Base-by-base conservation (phyloP, 2,797 vertebrate species). In the Silurus lanzhouensis region DNA sequence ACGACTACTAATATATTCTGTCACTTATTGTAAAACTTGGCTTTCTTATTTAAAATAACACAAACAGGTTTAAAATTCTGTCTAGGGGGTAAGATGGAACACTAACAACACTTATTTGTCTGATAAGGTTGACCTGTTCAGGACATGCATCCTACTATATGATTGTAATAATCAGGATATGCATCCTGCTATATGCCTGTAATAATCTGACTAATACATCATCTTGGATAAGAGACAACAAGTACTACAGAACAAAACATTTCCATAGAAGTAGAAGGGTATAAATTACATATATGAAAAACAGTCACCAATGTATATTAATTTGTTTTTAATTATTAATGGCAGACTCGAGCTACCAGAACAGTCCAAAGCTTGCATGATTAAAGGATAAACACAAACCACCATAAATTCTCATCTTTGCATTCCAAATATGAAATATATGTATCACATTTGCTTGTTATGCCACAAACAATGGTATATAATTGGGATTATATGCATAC, bases 361-460 rank as follows among this genome's bases (percentile, higher is more conserved):
- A 80, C 77, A 64, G 60, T 80, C 60, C 38, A 64, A 79, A 46
- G 76, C 31, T 79, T 79, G 20, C 75, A 79, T 20, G 57, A 76
- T 27, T 57, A 76, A 76, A 27, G 15, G 52, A 61, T 27, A 60
- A 78, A 13, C 27, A 60, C 57, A 22, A 61, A n/a, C 6, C 58
- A 61, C 57, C 31, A 78, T n/a, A 22, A 3, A 61, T 44, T 61
- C 10, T 78, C 38, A 61, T 52, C n/a, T 27, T n/a, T 22, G 48
- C 38, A 27, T 61, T 38, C 17, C 74, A 78, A 76, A 60, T 15
- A 79, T 63, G 58, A 8, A 79, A 63, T 46, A 10, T 61, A 8
- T 14, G 57, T 31, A 77, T 12, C 58, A 17, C 27, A 77, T 60
- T 60, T 77, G 17, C 57, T 6, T 17, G 2, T 31, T 77, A 31